Conservation (phyloP, 2,113 vertebrate genomes). For the Amphiprion ocellaris region DNA sequence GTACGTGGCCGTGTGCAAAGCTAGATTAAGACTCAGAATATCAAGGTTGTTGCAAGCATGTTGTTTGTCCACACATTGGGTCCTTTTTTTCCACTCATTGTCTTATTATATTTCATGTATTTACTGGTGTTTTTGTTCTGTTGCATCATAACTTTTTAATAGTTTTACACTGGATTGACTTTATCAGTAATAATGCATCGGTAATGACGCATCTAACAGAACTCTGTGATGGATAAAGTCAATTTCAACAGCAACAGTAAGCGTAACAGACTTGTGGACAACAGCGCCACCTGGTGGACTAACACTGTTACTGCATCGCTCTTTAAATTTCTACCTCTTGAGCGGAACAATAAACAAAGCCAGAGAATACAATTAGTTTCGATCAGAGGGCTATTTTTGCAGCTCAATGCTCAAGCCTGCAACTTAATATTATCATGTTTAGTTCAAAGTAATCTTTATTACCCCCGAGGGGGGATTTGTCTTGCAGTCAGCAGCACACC, state of each 20-base stretch:
- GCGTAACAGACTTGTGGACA: neutral
- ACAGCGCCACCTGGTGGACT: conserved; percentile 53
- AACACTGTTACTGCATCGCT: neutral
- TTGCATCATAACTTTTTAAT: neutral
- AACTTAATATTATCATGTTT: neutral
- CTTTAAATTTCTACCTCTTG: neutral
- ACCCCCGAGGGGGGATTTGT: too few species aligned
- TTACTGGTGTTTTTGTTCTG: too few species aligned
- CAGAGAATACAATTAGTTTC: neutral
- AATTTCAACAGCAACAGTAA: neutral
- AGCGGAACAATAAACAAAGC: too few species aligned
- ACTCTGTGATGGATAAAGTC: neutral
- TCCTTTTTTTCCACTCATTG: too few species aligned
- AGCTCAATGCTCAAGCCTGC: neutral
- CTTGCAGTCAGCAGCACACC: too few species aligned
- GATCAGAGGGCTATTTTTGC: neutral
- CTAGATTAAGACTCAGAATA: too few species aligned
- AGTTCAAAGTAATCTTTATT: too few species aligned
- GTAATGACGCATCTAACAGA: too few species aligned
- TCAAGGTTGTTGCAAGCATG: neutral
- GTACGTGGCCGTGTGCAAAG: too few species aligned
- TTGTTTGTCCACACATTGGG: neutral
- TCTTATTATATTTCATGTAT: too few species aligned
- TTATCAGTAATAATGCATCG: too few species aligned
- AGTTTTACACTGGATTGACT: neutral